Percentiles rank a stretch among this genome's conserved stretches.
Evolutionary conservation across 1,140 invertebrate genomes (phyloP).

Genomic region (Diabrotica undecimpunctata): DNA sequence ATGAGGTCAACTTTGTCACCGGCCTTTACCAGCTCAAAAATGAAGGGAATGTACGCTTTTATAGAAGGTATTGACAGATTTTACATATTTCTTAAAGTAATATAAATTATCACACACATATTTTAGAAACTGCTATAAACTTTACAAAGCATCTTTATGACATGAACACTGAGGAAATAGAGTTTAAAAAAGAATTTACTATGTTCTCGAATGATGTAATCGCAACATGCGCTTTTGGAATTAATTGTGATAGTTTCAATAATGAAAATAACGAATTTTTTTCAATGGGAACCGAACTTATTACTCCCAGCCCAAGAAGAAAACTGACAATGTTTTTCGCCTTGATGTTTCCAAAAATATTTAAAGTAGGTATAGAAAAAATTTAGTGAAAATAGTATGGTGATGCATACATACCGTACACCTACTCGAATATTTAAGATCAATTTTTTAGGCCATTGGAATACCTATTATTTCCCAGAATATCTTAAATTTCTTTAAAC

Average conservation of each 20-base stretch:
- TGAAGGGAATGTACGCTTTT: constrained; percentile 43
- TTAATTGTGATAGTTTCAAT: constrained; percentile 56
- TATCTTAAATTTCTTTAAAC: too few relatives aligned
- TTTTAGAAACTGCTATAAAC: constrained; percentile 33
- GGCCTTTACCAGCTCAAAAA: constrained; percentile 45
- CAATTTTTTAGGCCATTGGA: too few relatives aligned
- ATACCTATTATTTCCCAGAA: too few relatives aligned
- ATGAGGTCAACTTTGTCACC: constrained; percentile 44
- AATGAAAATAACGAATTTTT: constrained; percentile 54
- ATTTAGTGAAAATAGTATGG: too few relatives aligned
- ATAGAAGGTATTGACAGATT: constrained; percentile 17
- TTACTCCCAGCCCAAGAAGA: not conserved
- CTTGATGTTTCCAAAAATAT: constrained; percentile 29
- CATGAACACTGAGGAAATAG: constrained; percentile 17
- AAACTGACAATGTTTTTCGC: not conserved
- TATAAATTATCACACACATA: too few relatives aligned
- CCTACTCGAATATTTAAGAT: too few relatives aligned
- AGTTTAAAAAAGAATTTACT: constrained; percentile 42
- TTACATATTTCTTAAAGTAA: too few relatives aligned
- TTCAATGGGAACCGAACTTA: constrained; percentile 41
- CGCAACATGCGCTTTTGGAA: constrained; percentile 54
- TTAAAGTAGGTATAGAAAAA: constrained; percentile 19
- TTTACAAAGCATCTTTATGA: constrained; percentile 38
- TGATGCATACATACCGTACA: too few relatives aligned
- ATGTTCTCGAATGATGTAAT: constrained; percentile 61